These are phyloP conservation scores for Montipora capricornis DNA, from an alignment of 64 coral and sea anemone genomes.

Conservation along the genomic window DNA sequence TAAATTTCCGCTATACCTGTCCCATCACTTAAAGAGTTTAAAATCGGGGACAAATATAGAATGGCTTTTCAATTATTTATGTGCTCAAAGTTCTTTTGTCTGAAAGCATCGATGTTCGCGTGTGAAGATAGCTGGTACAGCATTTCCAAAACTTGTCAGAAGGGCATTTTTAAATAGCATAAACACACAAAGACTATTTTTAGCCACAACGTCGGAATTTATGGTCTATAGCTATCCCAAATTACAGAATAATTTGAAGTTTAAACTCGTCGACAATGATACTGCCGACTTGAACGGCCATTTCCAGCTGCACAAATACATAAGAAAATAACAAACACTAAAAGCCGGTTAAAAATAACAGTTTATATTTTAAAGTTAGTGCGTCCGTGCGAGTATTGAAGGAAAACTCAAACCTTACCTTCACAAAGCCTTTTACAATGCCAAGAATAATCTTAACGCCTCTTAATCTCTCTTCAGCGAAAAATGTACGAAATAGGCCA, in stretches of 20 bases:
- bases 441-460: not conserved
- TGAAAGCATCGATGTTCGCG: not conserved
- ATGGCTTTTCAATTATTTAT: slow-evolving; percentile 36
- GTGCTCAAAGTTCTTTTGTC: slow-evolving; percentile 33
- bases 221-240: not conserved
- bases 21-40: not conserved
- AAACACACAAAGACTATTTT: not conserved
- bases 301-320: slow-evolving; percentile 1
- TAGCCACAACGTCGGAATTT: not conserved
- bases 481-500: not conserved
- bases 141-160: not conserved
- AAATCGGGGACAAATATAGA: not conserved
- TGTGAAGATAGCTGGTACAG: not conserved
- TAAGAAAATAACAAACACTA: not conserved
- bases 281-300: not conserved
- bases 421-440: not conserved
- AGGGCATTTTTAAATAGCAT: not conserved
- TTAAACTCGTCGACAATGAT: not conserved
- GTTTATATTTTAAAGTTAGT: not conserved
- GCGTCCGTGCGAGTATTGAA: no score
- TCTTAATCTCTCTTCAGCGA: not conserved
- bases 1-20: not conserved
- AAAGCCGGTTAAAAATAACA: not conserved
- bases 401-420: not conserved
- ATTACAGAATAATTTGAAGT: not conserved